Evolutionary conservation across 2,797 vertebrate species (phyloP), one percentile per base, ranked within the genome.

Genomic region (Zenarchopterus dispar): DNA sequence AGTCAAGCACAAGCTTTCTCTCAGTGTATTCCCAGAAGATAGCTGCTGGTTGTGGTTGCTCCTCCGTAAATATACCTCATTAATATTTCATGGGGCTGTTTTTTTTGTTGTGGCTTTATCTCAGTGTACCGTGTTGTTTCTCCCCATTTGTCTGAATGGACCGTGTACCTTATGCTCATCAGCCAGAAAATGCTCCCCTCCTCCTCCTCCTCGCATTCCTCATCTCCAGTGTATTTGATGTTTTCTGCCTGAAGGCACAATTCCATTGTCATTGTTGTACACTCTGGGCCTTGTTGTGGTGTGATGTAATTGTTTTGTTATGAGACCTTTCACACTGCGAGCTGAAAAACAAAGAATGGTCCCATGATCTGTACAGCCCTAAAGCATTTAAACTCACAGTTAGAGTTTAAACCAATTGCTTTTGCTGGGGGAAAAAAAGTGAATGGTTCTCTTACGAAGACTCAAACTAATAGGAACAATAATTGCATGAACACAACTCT

Each of bases 21-120:
- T 66, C 68, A 57, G 67, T 52, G 23, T 67, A 61, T 75, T 80
- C 89, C 86, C 87, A 4, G 48, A 77, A 82, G 87, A 75, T 65
- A 65, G 72, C 85, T 77, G 81, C 78, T 68, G 81, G 78, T 87
- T 89, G 77, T 70, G 61, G 72, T 43, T 77, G 81, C 84, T 82
- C 90, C 86, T 86, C 82, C 68, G 90, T 91, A 93, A 93, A 93
- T 88, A 92, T 83, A 90, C 57, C 75, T 74, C 73, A 92, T 94
- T 88, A 94, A 94, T 93, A 93, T 92, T 94, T 93, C 77, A 94
- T 92, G 44, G 39, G 76, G 50, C 75, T 78, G 78, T 89, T 81
- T 51, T n/a, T 89, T 87, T 19, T 59, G 13, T 36, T 83, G 76
- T 54, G 18, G 67, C 61, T 66, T 67, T 69, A 57, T 78, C 80